These are phyloP conservation scores for Folsomia candida DNA, from an alignment of 2,888 invertebrate species.

Conservation along the genomic window DNA sequence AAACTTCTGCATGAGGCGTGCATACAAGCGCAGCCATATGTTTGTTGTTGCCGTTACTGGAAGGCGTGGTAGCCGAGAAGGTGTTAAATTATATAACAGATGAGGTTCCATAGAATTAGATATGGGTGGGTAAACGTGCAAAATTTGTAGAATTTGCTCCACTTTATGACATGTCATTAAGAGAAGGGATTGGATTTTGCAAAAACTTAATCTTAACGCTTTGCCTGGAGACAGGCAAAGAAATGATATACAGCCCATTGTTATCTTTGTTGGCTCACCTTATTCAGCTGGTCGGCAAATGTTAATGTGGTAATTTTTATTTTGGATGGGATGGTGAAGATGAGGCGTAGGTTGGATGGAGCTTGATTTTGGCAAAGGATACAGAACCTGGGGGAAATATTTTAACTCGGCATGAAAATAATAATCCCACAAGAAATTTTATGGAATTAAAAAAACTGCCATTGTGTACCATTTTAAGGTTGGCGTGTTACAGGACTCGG, in stretches of 20 bases:
- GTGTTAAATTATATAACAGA: conserved; percentile 1
- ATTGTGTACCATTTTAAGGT: conserved; percentile 5
- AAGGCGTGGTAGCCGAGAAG: conserved; percentile 2
- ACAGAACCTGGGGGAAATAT: not conserved
- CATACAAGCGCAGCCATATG: not conserved
- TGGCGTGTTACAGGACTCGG: not conserved
- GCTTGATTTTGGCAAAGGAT: not conserved
- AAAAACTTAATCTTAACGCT: conserved; percentile 17
- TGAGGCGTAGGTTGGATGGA: not conserved
- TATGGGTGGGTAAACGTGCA: not conserved
- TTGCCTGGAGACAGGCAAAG: conserved; percentile 10
- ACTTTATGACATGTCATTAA: conserved; percentile 37
- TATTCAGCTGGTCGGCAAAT: not conserved
- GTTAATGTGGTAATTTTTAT: conserved; percentile 5
- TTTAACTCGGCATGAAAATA: not conserved
- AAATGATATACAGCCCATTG: conserved; percentile 14
- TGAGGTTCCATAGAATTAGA: not conserved
- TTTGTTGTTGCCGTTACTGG: not conserved
- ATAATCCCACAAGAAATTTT: not conserved
- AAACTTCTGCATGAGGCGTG: not conserved
- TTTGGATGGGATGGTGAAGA: not conserved
- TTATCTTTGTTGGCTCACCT: conserved; percentile 4
- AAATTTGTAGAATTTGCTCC: conserved; percentile 24
- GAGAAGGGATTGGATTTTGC: conserved; percentile 13
- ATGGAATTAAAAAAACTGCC: not conserved